A percentile compares a stretch with the other conserved stretches of the same genome.
phyloP scores from a whole-genome alignment of 2,888 invertebrate species.

The Encarsia formosa region DNA sequence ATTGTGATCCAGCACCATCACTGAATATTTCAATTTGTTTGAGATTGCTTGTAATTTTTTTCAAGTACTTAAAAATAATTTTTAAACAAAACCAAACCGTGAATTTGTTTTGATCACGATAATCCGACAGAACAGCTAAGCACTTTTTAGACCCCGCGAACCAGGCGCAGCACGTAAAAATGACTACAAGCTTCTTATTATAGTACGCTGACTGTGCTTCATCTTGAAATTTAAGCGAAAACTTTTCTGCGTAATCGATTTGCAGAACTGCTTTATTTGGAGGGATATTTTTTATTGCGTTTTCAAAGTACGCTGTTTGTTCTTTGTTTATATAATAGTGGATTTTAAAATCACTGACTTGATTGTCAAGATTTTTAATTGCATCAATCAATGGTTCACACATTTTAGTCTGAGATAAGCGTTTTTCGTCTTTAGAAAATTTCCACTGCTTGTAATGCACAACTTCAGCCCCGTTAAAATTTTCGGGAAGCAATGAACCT shows the following conservation, averaged over 20 bases:
- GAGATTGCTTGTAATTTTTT: not conserved
- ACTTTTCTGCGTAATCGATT: not conserved
- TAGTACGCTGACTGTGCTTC: not conserved
- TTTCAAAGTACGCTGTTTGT: not conserved
- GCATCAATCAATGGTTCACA: not conserved
- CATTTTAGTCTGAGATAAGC: not conserved
- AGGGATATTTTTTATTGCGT: not conserved
- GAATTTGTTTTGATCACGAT: not conserved
- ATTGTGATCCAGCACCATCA: conserved; percentile 1
- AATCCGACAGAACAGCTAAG: not conserved
- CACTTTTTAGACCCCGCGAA: not conserved
- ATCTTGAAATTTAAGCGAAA: not conserved
- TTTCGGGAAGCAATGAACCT: not conserved
- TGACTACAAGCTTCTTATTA: not conserved
- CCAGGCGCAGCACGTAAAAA: not conserved
- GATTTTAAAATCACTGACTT: not conserved
- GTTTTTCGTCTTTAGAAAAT: not conserved
- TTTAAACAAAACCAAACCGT: not conserved
- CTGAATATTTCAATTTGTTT: not conserved
- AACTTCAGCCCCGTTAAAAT: not conserved
- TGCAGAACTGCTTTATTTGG: not conserved
- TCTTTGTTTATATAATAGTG: not conserved
- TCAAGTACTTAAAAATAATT: not conserved
- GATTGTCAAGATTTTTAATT: not conserved
- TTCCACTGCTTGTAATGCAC: not conserved